phyloP scores from a whole-genome alignment of 1,140 invertebrate genomes.

The Neodiprion virginianus region DNA sequence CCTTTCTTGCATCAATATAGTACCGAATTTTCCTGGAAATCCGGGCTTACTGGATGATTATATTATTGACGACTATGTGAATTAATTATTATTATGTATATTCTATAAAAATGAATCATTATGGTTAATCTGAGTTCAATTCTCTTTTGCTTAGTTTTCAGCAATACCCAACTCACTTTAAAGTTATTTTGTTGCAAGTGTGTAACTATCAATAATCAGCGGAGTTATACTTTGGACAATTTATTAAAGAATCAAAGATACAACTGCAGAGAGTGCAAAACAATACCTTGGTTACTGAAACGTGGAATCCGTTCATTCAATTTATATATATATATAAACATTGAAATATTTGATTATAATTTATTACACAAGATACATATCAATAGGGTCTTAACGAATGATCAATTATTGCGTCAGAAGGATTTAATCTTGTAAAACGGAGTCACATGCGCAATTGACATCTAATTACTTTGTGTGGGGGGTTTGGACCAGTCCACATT shows the following conservation, averaged over 20 bases:
- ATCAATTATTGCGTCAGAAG: not conserved
- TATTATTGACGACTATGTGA: not conserved
- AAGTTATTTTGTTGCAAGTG: not conserved
- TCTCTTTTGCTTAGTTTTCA: no score
- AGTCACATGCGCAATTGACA: not conserved
- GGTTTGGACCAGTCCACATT: slow-evolving; percentile 99
- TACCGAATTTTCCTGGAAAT: not conserved
- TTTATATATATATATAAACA: not conserved
- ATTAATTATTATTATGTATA: not conserved
- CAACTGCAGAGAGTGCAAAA: not conserved
- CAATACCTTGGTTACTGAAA: not conserved
- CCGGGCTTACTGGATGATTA: not conserved
- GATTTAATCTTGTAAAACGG: no score
- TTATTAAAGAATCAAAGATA: not conserved
- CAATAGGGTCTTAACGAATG: not conserved
- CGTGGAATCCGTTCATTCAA: not conserved
- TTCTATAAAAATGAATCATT: slow-evolving; percentile 1
- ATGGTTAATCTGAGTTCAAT: not conserved
- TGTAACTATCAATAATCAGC: not conserved
- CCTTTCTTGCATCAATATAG: not conserved
- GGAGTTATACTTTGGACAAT: not conserved
- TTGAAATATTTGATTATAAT: not conserved
- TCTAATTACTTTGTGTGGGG: slow-evolving; percentile 59
- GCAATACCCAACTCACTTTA: no score
- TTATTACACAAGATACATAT: not conserved